Conservation (phyloP, 2,113 vertebrate species). For the Sturnira hondurensis region DNA sequence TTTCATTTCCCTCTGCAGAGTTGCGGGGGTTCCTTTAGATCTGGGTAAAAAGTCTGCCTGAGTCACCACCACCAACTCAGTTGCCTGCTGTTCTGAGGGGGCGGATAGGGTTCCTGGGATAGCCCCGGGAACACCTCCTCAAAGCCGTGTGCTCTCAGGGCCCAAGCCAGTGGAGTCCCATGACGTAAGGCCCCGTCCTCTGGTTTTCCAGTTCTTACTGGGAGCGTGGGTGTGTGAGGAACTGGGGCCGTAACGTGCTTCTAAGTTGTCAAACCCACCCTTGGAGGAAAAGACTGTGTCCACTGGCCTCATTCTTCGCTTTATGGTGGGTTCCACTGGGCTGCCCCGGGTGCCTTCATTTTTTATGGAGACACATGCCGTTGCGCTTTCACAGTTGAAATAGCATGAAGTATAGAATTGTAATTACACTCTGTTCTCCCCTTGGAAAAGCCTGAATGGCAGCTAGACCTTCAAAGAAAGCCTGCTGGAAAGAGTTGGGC, state of each 20-base stretch:
- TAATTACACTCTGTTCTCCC: neutral
- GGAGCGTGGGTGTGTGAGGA: conserved; percentile 57
- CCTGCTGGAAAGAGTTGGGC: neutral
- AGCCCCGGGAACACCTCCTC: conserved; percentile 82
- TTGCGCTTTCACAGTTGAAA: neutral
- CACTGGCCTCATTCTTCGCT: neutral
- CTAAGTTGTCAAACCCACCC: neutral
- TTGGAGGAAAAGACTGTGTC: neutral
- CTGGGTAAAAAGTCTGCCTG: conserved; percentile 83
- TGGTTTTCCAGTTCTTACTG: conserved; percentile 59
- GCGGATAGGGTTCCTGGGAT: conserved; percentile 79
- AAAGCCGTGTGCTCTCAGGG: conserved; percentile 63
- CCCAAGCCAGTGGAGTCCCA: neutral
- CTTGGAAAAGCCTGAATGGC: neutral
- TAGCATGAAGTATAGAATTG: neutral
- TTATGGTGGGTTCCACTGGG: neutral
- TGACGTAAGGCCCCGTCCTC: neutral
- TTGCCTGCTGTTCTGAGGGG: conserved; percentile 85
- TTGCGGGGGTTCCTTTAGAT: conserved; percentile 85
- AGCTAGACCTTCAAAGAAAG: conserved; percentile 1
- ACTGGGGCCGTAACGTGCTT: neutral
- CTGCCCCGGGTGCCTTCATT: neutral
- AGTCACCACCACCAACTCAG: conserved; percentile 85
- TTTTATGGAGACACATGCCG: neutral
- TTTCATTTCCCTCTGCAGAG: conserved; percentile 81